Percentiles rank a stretch among this genome's conserved stretches.
These are phyloP conservation scores for Cylloceria caligata DNA, from an alignment of 2,888 invertebrate genomes.

Conservation along the genomic window DNA sequence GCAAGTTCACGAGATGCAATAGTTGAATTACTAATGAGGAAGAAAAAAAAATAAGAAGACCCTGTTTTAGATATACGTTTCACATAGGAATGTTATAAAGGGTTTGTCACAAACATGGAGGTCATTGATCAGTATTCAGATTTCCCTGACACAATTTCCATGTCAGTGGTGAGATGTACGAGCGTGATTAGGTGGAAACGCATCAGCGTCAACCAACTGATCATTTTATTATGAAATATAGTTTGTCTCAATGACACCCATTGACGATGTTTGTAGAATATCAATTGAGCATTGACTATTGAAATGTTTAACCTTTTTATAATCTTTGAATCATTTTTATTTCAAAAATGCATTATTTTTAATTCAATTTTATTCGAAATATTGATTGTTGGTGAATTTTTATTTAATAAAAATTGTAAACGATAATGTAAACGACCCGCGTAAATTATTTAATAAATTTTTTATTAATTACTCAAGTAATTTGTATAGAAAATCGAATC, in stretches of 20 bases:
- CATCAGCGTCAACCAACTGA: not conserved
- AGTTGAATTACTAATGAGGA: constrained; percentile 25
- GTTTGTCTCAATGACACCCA: not conserved
- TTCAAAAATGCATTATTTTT: not conserved
- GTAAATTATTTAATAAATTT: too few species aligned
- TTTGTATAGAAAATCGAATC: too few species aligned
- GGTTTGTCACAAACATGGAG: constrained; percentile 49
- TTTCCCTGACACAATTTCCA: too few species aligned
- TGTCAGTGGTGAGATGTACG: constrained; percentile 21
- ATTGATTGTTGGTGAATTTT: not conserved
- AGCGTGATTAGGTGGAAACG: not conserved
- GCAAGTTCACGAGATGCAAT: constrained; percentile 42
- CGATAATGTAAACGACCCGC: too few species aligned
- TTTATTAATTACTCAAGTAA: too few species aligned
- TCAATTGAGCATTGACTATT: not conserved
- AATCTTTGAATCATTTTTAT: not conserved
- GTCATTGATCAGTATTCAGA: constrained; percentile 55
- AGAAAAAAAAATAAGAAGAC: constrained; percentile 6
- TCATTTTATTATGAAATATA: constrained; percentile 1
- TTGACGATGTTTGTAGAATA: constrained; percentile 3
- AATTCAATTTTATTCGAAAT: not conserved
- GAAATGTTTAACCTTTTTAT: not conserved
- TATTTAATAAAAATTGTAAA: too few species aligned
- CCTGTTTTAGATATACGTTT: not conserved
- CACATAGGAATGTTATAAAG: constrained; percentile 35